phyloP scores from a whole-genome alignment of 2,797 vertebrate genomes.

The Sebastes paucispinis region DNA sequence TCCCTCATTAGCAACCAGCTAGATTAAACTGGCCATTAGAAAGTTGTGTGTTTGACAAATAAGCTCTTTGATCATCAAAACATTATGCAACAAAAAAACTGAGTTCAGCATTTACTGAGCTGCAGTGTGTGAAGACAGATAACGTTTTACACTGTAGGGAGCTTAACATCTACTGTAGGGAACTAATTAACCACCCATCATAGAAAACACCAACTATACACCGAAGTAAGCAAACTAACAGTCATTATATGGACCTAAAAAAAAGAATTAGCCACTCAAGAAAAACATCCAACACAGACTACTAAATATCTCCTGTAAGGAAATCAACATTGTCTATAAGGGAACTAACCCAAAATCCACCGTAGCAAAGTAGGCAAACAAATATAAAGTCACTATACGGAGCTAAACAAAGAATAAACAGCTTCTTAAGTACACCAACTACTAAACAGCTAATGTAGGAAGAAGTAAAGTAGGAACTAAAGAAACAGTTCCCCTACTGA shows the following conservation, averaged over 20 bases:
- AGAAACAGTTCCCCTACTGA: no score
- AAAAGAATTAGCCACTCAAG: no score
- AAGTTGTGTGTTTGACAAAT: background rate
- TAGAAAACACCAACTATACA: background rate
- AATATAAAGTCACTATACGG: background rate
- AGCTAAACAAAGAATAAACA: no score
- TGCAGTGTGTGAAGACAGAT: background rate
- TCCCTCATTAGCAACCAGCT: background rate
- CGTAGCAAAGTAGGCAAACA: no score
- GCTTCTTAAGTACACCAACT: no score
- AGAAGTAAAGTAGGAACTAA: no score
- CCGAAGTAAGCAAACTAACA: no score
- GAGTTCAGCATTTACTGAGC: background rate
- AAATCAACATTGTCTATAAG: background rate
- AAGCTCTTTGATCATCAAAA: conserved; percentile 19
- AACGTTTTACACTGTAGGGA: background rate
- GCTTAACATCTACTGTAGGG: background rate
- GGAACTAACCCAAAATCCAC: no score
- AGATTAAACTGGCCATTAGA: background rate
- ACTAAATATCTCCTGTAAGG: no score
- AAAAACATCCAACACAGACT: no score
- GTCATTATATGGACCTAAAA: no score
- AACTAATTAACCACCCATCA: background rate
- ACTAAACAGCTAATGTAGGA: no score
- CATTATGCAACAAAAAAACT: background rate